phyloP scores from a whole-genome alignment of 2,888 invertebrate genomes.

The Drosophila merina region DNA sequence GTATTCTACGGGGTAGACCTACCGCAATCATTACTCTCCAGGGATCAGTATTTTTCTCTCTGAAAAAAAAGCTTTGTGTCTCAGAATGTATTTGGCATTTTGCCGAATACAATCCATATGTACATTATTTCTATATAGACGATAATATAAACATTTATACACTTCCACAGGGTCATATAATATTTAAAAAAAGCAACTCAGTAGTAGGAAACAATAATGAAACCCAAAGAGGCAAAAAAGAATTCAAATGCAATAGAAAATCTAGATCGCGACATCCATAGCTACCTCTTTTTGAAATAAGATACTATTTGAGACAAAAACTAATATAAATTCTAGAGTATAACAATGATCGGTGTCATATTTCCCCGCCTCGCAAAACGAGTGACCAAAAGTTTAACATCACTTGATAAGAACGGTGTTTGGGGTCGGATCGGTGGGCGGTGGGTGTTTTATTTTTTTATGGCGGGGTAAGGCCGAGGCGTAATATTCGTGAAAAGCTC shows the following conservation, averaged over 20 bases:
- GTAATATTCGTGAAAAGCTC: constrained; percentile 27
- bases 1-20: background rate
- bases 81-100: background rate
- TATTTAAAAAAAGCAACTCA: background rate
- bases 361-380: background rate
- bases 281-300: too few relatives aligned
- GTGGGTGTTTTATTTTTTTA: background rate
- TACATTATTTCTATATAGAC: background rate
- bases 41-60: background rate
- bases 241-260: too few relatives aligned
- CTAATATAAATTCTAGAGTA: background rate
- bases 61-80: background rate
- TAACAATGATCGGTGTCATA: background rate
- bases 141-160: background rate
- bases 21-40: background rate
- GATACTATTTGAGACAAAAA: background rate
- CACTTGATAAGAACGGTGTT: background rate
- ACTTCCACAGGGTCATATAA: background rate
- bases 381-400: background rate
- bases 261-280: too few relatives aligned
- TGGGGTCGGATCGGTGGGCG: constrained; percentile 1
- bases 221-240: too few relatives aligned
- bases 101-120: constrained; percentile 1
- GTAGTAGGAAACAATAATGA: background rate
- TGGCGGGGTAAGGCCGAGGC: background rate